Evolutionary conservation across 1,140 invertebrate genomes (phyloP), one percentile per base, ranked within the genome.

Genomic region (Conus ventricosus): DNA sequence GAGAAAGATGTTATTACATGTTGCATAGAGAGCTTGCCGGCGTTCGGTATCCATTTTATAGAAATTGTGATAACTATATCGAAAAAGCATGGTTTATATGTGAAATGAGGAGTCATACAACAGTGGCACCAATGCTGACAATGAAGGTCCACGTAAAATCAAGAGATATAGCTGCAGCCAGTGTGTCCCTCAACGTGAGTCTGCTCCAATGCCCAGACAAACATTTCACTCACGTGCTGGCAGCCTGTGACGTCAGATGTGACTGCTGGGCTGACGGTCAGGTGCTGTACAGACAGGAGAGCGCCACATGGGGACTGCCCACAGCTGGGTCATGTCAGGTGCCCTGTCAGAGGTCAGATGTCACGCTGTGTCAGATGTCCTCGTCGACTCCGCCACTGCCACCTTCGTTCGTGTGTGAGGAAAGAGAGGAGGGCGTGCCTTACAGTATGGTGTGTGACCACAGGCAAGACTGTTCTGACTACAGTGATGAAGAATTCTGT

Each of bases 401-500:
- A 20, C 39, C 53, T 8, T 55, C 57, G 53, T 83, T 83, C 23
- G 51, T 55, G 23, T 83, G 82, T 23, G 82, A 83, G 53, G 51
- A 83, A 5, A 23, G 57, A 13, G 11, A 23, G 15, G 82, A 20
- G 11, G 7, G 6, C 5, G 23, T 83, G 82, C 82, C 82, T 15
- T 83, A 83, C 82, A 54, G 53, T 4, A 10, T 67, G 83, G 57
- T 63, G 83, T 84, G 83, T 63, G 83, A 84, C 83, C 20, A 27
- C 83, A 63, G 54, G 57, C 57, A 15, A 3, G 83, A 84, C 57
- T 84, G 83, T 15, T 7, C 25, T 39, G 76, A 78, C 76, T 7
- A 15, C 76, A 78, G 76, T 78, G 76, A 78, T 51, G 76, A 78
- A 23, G 17, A 13, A 7, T 71, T 71, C 20, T 71, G 67, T 71